Evolutionary conservation across 2,797 vertebrate genomes (phyloP).

Genomic region (Pogoniulus pusillus): DNA sequence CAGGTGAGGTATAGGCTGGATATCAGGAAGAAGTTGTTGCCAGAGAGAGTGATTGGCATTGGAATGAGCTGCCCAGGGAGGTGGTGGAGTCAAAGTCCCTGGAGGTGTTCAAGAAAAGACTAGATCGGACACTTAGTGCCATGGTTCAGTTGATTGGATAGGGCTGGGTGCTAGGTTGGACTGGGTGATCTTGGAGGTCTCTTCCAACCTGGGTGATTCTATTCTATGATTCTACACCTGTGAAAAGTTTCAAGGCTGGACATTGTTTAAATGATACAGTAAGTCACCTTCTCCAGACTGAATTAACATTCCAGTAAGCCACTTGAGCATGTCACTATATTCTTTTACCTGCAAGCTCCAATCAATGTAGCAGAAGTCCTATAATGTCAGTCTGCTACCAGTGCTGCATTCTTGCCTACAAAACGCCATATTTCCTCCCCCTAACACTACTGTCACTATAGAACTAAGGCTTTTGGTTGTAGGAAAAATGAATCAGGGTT

Average conservation of each 20-base stretch:
- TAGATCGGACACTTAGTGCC: too few species aligned
- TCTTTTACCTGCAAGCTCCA: background rate
- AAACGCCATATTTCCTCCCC: background rate
- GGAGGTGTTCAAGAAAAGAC: too few species aligned
- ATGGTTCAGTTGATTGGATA: too few species aligned
- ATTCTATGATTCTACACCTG: too few species aligned
- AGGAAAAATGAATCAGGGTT: conserved; percentile 24
- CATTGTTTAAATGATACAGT: background rate
- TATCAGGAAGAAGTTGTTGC: too few species aligned
- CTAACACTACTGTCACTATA: background rate
- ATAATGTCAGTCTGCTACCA: background rate
- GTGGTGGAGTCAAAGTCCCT: too few species aligned
- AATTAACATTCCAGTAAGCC: background rate
- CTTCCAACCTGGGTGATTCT: too few species aligned
- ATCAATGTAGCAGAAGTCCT: background rate
- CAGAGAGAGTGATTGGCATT: too few species aligned
- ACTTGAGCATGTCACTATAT: background rate
- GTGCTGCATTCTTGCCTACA: background rate
- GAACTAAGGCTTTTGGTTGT: background rate
- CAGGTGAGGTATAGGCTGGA: too few species aligned
- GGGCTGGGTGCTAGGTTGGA: too few species aligned
- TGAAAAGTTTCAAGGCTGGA: background rate
- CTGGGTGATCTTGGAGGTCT: too few species aligned
- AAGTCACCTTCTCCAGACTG: background rate
- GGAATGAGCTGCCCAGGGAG: too few species aligned